Base-by-base conservation (phyloP, 2,888 invertebrate genomes). In the Pristionchus fissidentatus region DNA sequence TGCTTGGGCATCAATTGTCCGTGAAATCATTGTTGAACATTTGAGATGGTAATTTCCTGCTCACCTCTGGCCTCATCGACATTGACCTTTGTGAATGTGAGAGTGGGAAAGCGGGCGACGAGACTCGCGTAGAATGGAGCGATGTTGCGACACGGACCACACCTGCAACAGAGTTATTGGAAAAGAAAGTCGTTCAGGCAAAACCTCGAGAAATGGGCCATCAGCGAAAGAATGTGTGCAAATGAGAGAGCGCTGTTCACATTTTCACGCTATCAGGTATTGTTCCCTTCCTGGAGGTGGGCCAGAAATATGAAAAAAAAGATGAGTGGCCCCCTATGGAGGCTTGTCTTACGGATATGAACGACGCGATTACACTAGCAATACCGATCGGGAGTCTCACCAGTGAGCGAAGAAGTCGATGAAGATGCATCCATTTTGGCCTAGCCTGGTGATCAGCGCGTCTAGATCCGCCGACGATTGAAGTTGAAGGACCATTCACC, bases 71-170 rank as follows among this genome's bases (percentile, higher is more conserved):
- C 35, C 94, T 95, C 87, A 92, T 98, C 98, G n/a, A 98, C 97
- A 93, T 97, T 97, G 10, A 99, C 96, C 94, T 92, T 92, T 19
- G 88, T 88, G 92, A 98, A 99, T 19, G 97, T 95, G 22, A 96
- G 97, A 90, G 95, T 95, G 0, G 96, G 95, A 93, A 96, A 98
- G 93, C 96, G 96, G 7, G 94, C 94, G 26, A 97, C 95, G 57
- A 98, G 93, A 92, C 96, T 95, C 90, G 96, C 96, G 93, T 97
- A 98, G 83, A 96, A 94, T 15, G 99, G 98, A 13, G 97, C 96
- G 91, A 99, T 97, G 91, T 95, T 94, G 91, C 96, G 96, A 92
- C 98, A 99, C 2, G 98, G 98, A 1, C 96, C 97, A 93, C 98
- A 98, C 97, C 97, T 97, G 66, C 19, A 13, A 80, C 52, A 15